These are phyloP conservation scores for Menidia menidia DNA, from an alignment of 2,797 vertebrate species.

Conservation along the genomic window DNA sequence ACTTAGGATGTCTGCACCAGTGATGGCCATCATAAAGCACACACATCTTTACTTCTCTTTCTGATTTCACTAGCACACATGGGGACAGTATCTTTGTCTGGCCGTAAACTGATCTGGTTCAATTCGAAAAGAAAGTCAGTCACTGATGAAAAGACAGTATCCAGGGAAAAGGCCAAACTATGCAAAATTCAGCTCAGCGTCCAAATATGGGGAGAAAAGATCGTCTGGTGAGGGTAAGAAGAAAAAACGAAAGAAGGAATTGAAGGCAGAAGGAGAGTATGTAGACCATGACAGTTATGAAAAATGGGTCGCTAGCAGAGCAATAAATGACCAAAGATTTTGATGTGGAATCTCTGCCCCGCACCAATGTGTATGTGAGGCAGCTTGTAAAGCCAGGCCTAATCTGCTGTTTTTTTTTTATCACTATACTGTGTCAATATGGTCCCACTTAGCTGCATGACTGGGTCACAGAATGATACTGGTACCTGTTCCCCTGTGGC, in stretches of 20 bases:
- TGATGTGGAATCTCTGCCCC: conserved; percentile 63
- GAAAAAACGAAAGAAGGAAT: conserved; percentile 10
- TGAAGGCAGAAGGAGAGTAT: conserved; percentile 51
- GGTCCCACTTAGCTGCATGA: conserved; percentile 75
- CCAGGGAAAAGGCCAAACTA: conserved; percentile 77
- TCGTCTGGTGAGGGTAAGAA: conserved; percentile 47
- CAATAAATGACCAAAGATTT: conserved; percentile 75
- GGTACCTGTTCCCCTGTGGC: conserved; percentile 72
- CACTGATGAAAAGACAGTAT: conserved; percentile 79
- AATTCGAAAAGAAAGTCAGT: conserved; percentile 70
- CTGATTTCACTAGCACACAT: conserved; percentile 52
- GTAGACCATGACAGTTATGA: conserved; percentile 77
- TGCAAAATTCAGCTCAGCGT: conserved; percentile 68
- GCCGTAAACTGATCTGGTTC: conserved; percentile 74
- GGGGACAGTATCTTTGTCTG: conserved; percentile 69
- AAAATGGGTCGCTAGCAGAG: conserved; percentile 73
- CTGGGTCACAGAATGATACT: conserved; percentile 54
- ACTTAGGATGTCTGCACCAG: conserved; percentile 45
- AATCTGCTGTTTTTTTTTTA: conserved; percentile 52
- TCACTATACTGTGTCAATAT: conserved; percentile 69
- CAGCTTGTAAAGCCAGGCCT: conserved; percentile 35
- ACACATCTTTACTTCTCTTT: conserved; percentile 45
- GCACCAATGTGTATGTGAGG: conserved; percentile 27
- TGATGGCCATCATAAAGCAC: conserved; percentile 64
- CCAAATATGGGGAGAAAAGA: conserved; percentile 80